Evolutionary conservation across 2,113 vertebrate genomes (phyloP), one percentile per base, ranked within the genome.

Genomic region (Aspiorhynchus laticeps): DNA sequence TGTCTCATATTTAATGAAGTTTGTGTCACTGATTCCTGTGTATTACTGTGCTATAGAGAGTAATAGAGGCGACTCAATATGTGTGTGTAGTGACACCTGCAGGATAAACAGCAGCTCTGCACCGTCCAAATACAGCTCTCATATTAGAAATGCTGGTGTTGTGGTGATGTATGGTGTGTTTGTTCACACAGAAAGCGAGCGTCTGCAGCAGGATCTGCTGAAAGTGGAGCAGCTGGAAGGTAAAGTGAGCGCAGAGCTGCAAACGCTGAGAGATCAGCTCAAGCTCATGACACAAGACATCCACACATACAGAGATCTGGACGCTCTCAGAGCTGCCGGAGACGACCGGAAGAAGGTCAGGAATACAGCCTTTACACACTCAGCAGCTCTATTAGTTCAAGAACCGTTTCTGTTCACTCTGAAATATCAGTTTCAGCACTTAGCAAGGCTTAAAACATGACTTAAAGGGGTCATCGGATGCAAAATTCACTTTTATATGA

Each of bases 151-250:
- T 38, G 19, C 69, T 73, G 69, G 24, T 31, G 59, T 11, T 63
- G 10, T 26, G 1, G 14, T 51, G 48, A 17, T 61, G 56, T 51
- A 0, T 71, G 36, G 53, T 88, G 36, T 84, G n/a, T 83, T 6
- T 89, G n/a, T 85, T 3, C 41, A 11, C 36, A 1, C 90, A 99
- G 98, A 99, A 87, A 97, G 96, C 80, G 96, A 97, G 11, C 95
- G 95, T 76, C 93, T 99, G 51, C 97, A 97, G 90, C 95, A 97
- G 93, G 97, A 99, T 92, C 94, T 99, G 56, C 96, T 98, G 93
- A 99, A 99, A 92, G 97, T 99, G 90, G 97, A 98, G 78, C 96
- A 97, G 85, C 90, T 99, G 87, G 97, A 98, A 88, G 95, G 95
- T 87, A 99, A 99, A 92, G 98, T 99, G 93, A 90, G 87, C 2